Evolutionary conservation across 2,113 vertebrate genomes (phyloP).

Genomic region (Periophthalmus modestus): DNA sequence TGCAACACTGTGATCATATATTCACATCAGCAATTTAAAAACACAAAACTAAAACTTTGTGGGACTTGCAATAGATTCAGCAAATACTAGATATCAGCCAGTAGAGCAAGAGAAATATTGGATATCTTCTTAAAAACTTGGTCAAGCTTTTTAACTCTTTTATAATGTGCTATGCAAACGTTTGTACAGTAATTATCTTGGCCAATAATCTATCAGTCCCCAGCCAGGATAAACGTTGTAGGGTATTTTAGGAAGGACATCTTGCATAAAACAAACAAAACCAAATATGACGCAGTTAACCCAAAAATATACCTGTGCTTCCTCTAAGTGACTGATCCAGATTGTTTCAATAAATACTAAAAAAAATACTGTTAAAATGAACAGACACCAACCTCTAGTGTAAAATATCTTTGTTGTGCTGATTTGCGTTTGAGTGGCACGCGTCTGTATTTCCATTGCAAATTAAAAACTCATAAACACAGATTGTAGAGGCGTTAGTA

Average conservation of each 20-base stretch:
- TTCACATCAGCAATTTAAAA: too few relatives aligned
- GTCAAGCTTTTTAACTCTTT: too few relatives aligned
- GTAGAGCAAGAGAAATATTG: too few relatives aligned
- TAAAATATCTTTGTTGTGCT: not conserved
- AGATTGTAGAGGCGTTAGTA: constrained; percentile 33
- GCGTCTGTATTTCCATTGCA: constrained; percentile 1
- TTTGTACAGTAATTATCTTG: too few relatives aligned
- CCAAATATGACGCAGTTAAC: not conserved
- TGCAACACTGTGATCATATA: too few relatives aligned
- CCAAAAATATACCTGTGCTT: not conserved
- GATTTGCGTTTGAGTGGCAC: constrained; percentile 1
- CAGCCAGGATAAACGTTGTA: not conserved
- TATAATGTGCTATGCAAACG: too few relatives aligned
- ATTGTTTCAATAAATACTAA: not conserved
- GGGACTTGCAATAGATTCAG: too few relatives aligned
- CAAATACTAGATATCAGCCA: too few relatives aligned
- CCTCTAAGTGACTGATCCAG: not conserved
- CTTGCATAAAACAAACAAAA: not conserved
- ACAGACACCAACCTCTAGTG: not conserved
- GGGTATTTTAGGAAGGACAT: too few relatives aligned
- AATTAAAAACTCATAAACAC: constrained; percentile 13
- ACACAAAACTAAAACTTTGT: too few relatives aligned
- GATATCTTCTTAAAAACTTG: too few relatives aligned
- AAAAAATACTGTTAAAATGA: constrained; percentile 4
- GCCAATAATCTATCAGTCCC: too few relatives aligned